Base-by-base conservation (phyloP, 2,888 invertebrate genomes). In the Ryuthela nishihirai region DNA sequence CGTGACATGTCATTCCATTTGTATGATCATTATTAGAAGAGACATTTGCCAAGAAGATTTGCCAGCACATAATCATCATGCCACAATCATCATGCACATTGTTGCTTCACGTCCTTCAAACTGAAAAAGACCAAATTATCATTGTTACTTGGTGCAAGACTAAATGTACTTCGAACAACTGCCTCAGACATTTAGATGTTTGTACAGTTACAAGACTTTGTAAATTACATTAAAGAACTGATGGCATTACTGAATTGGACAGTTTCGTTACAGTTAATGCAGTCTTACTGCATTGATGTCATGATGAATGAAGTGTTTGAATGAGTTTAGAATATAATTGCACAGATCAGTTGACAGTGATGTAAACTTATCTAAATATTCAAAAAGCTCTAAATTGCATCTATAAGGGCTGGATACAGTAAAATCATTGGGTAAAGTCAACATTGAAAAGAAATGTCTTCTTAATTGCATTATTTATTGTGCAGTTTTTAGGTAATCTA, bases 1-100 rank as follows among this genome's bases (percentile, higher is more conserved):
- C 46, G n/a, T 53, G 24, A 59, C 38, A 47, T 50, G 56, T 42
- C 59, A 59, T 59, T 52, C 47, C 58, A 58, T 52, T 36, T 59
- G 21, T 39, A 23, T 34, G 45, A 40, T 18, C 35, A 23, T 26
- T 43, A 50, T 46, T 15, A 26, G n/a, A 36, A 43, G 32, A 39
- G 32, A 10, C 26, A 44, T 38, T 23, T 32, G 10, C 25, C 36
- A 34, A 15, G 25, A 15, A 50, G 45, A 34, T 29, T 46, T 50
- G 36, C 46, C 41, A 42, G 44, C 20, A 7, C 20, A 26, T 50
- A 43, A 39, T 39, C 44, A 38, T 39, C 54, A 42, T 42, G 21
- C 25, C 35, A 41, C 47, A 39, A 29, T 54, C 42, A 54, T 26
- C 43, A 38, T 41, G 24, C 32, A 38, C n/a, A 42, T 41, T 29